Base-by-base conservation (phyloP, 2,113 vertebrate species). In the Agapornis roseicollis region DNA sequence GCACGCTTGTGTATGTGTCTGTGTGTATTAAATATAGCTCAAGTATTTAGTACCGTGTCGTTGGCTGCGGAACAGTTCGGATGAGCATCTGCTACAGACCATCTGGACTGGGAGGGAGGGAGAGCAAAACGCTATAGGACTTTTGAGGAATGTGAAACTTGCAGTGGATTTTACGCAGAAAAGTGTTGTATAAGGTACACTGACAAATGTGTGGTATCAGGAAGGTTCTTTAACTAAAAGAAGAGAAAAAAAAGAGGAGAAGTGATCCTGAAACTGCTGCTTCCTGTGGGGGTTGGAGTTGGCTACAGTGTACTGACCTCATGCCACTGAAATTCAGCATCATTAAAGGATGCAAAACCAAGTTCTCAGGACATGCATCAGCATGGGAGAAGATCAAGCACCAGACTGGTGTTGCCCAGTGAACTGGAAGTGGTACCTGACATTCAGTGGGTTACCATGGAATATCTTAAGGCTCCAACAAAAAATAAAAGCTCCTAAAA, bases 81-180 rank as follows among this genome's bases (percentile, higher is more conserved):
- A 77, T 66, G 22, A 92, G 93, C 95, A 96, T 95, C 94, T 97
- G 96, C 89, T 76, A 86, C 53, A 74, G 78, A 82, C 95, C 94
- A 96, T 97, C 95, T 97, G 93, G 90, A 82, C 87, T 46, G 6
- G 39, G 44, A 95, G 70, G 61, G 33, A 88, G n/a, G 16, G 47
- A 92, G 66, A 94, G 49, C 1, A 2, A 90, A 89, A 90, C 0
- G 1, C 49, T 65, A 12, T 3, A 47, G 81, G 82, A 81, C 80
- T 96, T 61, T 55, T 72, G 84, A 96, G 56, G 85, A 93, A 94
- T 82, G 80, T 33, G 80, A 93, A 96, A 97, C 66, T 87, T 82
- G 85, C n/a, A 39, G 60, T 0, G 1, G 74, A 88, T 93, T 93
- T 96, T 87, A 86, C 84, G 71, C 33, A 84, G 60, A 86, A 92